Evolutionary conservation across 2,113 vertebrate species (phyloP).

Genomic region (Bathybates hornii): DNA sequence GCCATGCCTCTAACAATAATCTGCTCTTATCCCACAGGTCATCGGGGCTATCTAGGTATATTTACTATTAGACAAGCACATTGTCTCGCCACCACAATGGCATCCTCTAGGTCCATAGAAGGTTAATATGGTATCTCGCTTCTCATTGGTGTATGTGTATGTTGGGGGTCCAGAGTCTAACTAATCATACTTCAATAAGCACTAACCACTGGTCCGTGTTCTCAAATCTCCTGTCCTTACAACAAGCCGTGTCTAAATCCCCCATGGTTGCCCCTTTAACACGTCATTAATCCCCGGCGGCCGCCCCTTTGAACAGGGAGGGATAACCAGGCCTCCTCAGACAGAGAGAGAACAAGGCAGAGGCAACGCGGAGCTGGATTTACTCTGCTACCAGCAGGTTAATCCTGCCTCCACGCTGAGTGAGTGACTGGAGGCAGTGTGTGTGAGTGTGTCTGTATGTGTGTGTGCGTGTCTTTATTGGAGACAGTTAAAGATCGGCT

Average conservation of each 20-base stretch:
- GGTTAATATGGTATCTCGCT: slow-evolving; percentile 6
- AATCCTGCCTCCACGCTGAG: slow-evolving; percentile 51
- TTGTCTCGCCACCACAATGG: background rate
- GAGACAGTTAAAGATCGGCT: slow-evolving; percentile 63
- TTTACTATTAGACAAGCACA: slow-evolving; percentile 1
- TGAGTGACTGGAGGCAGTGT: background rate
- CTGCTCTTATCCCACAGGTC: background rate
- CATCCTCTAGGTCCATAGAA: background rate
- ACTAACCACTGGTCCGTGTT: slow-evolving; percentile 51
- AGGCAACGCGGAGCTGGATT: slow-evolving; percentile 36
- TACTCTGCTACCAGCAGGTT: slow-evolving; percentile 58
- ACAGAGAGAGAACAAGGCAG: slow-evolving; percentile 38
- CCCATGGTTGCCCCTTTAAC: slow-evolving; percentile 55
- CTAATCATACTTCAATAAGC: slow-evolving; percentile 47
- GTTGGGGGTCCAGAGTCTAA: slow-evolving; percentile 20
- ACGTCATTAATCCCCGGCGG: slow-evolving; percentile 60
- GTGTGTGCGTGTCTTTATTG: slow-evolving; percentile 31
- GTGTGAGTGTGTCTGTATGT: background rate
- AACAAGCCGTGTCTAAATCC: slow-evolving; percentile 55
- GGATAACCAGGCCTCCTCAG: slow-evolving; percentile 62
- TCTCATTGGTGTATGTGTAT: slow-evolving; percentile 1
- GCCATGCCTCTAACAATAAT: background rate
- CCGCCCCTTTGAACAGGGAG: slow-evolving; percentile 51
- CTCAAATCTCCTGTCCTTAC: slow-evolving; percentile 61
- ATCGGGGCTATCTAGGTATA: background rate